Evolutionary conservation across 2,888 invertebrate species (phyloP).

Genomic region (Metalampra italica): DNA sequence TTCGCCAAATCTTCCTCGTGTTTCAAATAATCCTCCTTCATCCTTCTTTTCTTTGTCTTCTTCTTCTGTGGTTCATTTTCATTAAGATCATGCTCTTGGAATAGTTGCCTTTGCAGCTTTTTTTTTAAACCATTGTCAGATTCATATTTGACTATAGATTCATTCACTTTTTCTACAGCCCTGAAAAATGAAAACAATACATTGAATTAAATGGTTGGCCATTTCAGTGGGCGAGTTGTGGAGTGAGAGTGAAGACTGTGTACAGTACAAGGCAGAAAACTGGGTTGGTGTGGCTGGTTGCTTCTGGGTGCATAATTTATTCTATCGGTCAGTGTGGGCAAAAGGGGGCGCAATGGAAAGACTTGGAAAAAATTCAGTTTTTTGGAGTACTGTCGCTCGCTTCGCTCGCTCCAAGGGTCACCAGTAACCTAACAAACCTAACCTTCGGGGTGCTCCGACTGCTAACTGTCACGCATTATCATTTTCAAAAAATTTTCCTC

Average conservation of each 20-base stretch:
- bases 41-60: not conserved
- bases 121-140: conserved; percentile 18
- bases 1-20: not conserved
- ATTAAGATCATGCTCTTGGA: not conserved
- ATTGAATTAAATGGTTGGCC: not conserved
- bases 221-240: not conserved
- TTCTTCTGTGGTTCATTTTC: not conserved
- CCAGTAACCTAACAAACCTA: no score
- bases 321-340: no score
- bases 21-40: not conserved
- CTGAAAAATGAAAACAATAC: conserved; percentile 15
- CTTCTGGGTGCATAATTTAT: no score
- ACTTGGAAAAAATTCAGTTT: no score
- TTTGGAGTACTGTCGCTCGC: no score
- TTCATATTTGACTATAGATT: conserved; percentile 15
- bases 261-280: not conserved
- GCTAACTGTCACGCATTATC: no score
- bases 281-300: not conserved
- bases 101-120: conserved; percentile 23
- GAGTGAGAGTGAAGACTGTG: not conserved
- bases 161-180: conserved; percentile 2
- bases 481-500: no score
- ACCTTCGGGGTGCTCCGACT: no score
- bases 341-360: no score
- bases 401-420: no score